Evolutionary conservation across 2,797 vertebrate genomes (phyloP), one percentile per base, ranked within the genome.

Genomic region (Neomorphus geoffroyi): DNA sequence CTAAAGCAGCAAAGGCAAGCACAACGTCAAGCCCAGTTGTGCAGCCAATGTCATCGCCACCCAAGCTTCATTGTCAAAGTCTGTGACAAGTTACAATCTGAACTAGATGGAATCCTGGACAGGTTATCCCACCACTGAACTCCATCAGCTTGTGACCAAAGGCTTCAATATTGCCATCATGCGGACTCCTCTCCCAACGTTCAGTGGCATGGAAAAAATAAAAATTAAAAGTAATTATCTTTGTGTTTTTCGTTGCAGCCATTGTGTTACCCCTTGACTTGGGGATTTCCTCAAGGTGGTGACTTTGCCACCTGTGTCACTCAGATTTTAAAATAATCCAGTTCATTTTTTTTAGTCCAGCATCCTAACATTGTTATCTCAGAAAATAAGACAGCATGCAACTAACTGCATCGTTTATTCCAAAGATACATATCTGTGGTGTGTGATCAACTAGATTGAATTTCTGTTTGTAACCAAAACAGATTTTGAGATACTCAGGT

Each of bases 301-400:
- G n/a, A 43, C 27, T 83, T 88, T 56, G 26, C 45, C 27, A 26
- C 35, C 43, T 75, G 28, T 53, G 18, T 71, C 15, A 16, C 28
- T 50, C 82, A 26, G 11, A 61, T 82, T 90, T 95, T 83, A 80
- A 81, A 92, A 48, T 41, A 39, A 28, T 80, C 2, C n/a, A 28
- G 24, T 58, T 65, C 4, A 17, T 67, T 53, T 73, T 48, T 70
- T 70, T 57, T 61, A 33, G 18, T 54, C 46, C 10, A 73, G 18
- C 8, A 51, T 13, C 9, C 45, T 74, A 41, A 24, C 10, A 41
- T 62, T 6, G 12, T 72, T 66, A 10, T 84, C 45, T 74, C 45
- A 64, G 57, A 71, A 69, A 33, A 22, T 39, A 71, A 60, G 37
- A 56, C 18, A 35, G 4, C 22, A 11, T 70, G 43, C 33, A 53